These are phyloP conservation scores for Drosophila prolongata DNA, from an alignment of 2,888 invertebrate genomes.

Conservation along the genomic window DNA sequence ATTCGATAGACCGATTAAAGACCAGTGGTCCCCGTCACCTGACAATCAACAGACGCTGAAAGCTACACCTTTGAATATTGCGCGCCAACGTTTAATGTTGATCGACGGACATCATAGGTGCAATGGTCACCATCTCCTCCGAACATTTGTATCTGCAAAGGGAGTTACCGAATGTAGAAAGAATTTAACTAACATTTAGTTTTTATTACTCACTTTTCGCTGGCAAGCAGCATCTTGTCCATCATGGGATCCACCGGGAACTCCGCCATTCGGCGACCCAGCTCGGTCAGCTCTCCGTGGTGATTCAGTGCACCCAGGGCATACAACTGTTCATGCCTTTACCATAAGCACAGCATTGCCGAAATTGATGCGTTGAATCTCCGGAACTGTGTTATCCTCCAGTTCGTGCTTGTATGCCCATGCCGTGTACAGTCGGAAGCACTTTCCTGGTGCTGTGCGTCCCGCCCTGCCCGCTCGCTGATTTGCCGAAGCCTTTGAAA, in stretches of 20 bases:
- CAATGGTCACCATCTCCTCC: conserved; percentile 97
- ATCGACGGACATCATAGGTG: conserved; percentile 97
- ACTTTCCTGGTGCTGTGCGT: conserved; percentile 92
- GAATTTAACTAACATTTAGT: too few species aligned
- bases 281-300: conserved; percentile 97
- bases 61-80: neutral
- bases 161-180: neutral
- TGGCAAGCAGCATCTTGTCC: conserved; percentile 98
- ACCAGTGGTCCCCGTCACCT: neutral
- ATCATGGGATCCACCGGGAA: conserved; percentile 99
- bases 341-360: conserved; percentile 97
- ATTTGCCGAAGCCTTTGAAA: conserved; percentile 98
- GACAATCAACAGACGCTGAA: neutral
- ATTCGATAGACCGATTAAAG: conserved; percentile 15
- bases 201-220: conserved; percentile 91
- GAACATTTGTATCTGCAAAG: conserved; percentile 95
- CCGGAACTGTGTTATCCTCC: conserved; percentile 96
- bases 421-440: too few species aligned
- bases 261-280: conserved; percentile 99
- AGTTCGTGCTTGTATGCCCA: conserved; percentile 83
- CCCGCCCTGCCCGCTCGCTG: conserved; percentile 98
- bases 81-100: neutral
- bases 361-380: conserved; percentile 91
- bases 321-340: conserved; percentile 99
- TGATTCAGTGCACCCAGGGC: conserved; percentile 99